A percentile compares a stretch with the other conserved stretches of the same genome.
phyloP scores from a whole-genome alignment of 2,797 vertebrate species.

The Aldrovandia affinis region DNA sequence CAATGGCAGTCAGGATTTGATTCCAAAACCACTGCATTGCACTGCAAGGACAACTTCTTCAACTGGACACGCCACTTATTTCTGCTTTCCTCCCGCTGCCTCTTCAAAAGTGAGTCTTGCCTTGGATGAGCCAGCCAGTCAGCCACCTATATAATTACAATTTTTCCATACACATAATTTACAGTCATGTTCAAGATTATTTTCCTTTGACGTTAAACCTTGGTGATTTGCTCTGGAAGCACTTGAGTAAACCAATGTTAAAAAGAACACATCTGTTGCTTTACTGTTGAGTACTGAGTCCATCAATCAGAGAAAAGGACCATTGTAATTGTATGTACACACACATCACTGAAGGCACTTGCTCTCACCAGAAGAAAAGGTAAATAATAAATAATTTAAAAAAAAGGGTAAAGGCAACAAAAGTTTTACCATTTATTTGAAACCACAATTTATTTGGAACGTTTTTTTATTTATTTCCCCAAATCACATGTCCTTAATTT shows the following conservation, averaged over 20 bases:
- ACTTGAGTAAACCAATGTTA: background rate
- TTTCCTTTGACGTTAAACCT: background rate
- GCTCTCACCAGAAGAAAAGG: constrained; percentile 20
- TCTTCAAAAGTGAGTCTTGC: background rate
- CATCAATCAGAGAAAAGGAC: background rate
- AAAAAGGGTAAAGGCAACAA: constrained; percentile 20
- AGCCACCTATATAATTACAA: constrained; percentile 17
- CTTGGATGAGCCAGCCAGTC: background rate
- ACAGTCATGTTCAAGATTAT: background rate
- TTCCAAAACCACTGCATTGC: background rate
- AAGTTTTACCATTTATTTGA: constrained; percentile 34
- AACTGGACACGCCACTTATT: background rate
- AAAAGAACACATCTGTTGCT: background rate
- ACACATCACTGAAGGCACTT: background rate
- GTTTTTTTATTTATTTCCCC: constrained; percentile 28
- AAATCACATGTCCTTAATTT: constrained; percentile 39
- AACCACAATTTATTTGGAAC: constrained; percentile 43
- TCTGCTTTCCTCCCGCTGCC: background rate
- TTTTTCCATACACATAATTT: background rate
- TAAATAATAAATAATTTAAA: no score
- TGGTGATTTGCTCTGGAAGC: constrained; percentile 10
- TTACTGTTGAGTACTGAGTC: background rate
- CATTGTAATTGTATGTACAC: background rate
- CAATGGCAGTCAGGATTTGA: background rate
- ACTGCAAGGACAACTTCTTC: background rate